Evolutionary conservation across 2,888 invertebrate genomes (phyloP).

Genomic region (Andrena marginata): DNA sequence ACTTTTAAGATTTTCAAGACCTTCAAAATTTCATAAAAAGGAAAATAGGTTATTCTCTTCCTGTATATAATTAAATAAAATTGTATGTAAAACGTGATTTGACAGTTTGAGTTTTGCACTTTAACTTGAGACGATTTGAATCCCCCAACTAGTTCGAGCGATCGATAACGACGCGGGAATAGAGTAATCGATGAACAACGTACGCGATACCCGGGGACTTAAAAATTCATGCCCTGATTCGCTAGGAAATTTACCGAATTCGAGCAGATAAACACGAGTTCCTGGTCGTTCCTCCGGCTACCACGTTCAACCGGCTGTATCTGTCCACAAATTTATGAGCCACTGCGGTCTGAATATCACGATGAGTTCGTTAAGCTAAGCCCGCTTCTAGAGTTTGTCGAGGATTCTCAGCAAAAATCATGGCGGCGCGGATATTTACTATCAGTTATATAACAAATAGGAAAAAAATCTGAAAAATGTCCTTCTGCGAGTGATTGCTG

Average conservation of each 20-base stretch:
- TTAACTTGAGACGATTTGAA: too few relatives aligned
- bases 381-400: slow-evolving; percentile 44
- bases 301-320: slow-evolving; percentile 41
- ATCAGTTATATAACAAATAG: too few relatives aligned
- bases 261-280: slow-evolving; percentile 27
- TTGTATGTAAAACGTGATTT: too few relatives aligned
- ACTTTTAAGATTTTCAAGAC: too few relatives aligned
- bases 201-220: background rate
- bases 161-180: slow-evolving; percentile 4
- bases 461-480: too few relatives aligned
- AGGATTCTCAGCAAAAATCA: slow-evolving; percentile 4
- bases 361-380: slow-evolving; percentile 53
- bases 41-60: too few relatives aligned
- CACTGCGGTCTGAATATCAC: slow-evolving; percentile 44
- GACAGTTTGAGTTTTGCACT: too few relatives aligned
- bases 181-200: slow-evolving; percentile 23
- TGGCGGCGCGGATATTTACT: too few relatives aligned
- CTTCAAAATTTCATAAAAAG: too few relatives aligned
- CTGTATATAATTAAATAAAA: too few relatives aligned
- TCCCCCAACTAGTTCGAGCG: background rate
- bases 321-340: slow-evolving; percentile 56
- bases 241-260: slow-evolving; percentile 33
- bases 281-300: slow-evolving; percentile 19
- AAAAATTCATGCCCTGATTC: slow-evolving; percentile 26
- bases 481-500: too few relatives aligned